These are phyloP conservation scores for Scylla paramamosain DNA, from an alignment of 1,140 invertebrate genomes.

Conservation along the genomic window DNA sequence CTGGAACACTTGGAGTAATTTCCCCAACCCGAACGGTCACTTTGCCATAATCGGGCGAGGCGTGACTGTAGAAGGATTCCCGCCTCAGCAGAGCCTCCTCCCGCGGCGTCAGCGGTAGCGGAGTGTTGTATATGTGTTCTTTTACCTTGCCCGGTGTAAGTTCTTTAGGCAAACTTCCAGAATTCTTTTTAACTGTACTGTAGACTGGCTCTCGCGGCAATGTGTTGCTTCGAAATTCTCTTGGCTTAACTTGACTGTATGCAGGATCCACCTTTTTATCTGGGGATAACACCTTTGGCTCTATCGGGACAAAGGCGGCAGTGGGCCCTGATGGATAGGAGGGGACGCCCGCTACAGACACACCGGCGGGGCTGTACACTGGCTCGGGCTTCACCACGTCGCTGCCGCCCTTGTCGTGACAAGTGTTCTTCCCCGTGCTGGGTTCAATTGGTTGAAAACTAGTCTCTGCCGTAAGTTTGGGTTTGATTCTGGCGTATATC, in stretches of 20 bases:
- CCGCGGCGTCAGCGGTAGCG: slow-evolving; percentile 68
- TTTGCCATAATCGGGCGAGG: slow-evolving; percentile 60
- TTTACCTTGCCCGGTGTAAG: slow-evolving; percentile 61
- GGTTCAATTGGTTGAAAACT: slow-evolving; percentile 77
- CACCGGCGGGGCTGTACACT: slow-evolving; percentile 69
- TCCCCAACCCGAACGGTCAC: slow-evolving; percentile 73
- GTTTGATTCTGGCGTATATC: slow-evolving; percentile 76
- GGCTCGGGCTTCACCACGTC: slow-evolving; percentile 76
- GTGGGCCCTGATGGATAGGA: background rate
- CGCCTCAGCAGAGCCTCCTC: slow-evolving; percentile 59
- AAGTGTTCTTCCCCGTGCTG: slow-evolving; percentile 39
- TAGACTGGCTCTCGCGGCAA: slow-evolving; percentile 69
- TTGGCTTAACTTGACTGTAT: slow-evolving; percentile 51
- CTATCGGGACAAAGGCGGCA: background rate
- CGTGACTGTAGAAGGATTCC: slow-evolving; percentile 58
- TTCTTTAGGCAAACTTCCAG: slow-evolving; percentile 69
- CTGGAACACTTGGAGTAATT: slow-evolving; percentile 66
- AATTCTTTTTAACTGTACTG: slow-evolving; percentile 61
- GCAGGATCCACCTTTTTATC: slow-evolving; percentile 41
- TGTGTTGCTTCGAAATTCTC: slow-evolving; percentile 54
- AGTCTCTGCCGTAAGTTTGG: slow-evolving; percentile 74
- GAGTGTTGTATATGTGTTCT: slow-evolving; percentile 75
- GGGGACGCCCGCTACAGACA: slow-evolving; percentile 58
- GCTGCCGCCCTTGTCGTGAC: background rate
- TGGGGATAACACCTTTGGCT: background rate